Evolutionary conservation across 2,113 vertebrate genomes (phyloP), one percentile per base, ranked within the genome.

Genomic region (Polypterus bichir): DNA sequence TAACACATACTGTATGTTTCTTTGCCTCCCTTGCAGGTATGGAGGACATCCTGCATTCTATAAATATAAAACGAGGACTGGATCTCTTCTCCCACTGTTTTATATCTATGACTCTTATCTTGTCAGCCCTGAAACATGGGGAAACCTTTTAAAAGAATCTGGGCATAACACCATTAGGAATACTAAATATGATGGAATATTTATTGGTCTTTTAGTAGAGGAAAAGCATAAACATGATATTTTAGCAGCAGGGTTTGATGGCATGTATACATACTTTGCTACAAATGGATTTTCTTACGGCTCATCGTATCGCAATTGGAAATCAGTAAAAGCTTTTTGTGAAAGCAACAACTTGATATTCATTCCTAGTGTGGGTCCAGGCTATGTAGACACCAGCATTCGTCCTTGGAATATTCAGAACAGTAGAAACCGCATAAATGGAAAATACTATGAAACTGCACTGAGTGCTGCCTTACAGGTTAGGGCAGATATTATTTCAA

Each of bases 91-190:
- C 63, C 96, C 96, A 0, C 72, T 99, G 77, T 97, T 97, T 76
- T 99, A 99, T 63, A 68, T 99, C 62, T 99, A 99, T 64, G 96
- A 99, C 81, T 99, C 95, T 3, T 99, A 99, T 0, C 79, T 98
- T 68, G 87, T 90, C 59, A 88, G 86, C 63, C 87, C 92, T 8
- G 88, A 92, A 62, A 87, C 87, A 61, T 99, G 96, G 96, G 83
- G 88, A 63, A 90, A 86, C 59, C 78, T 99, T 7, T 79, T 99
- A 44, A 92, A 91, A 53, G 68, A 80, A 62, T 83, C 88, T 2
- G 92, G 91, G 66, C 83, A 79, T 57, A 71, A 70, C 60, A 92
- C 81, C 74, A 77, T 99, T 72, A 86, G 96, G 59, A 84, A 89
- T 65, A 92, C 92, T 44, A 83, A 85, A 0, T 94, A 94, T 46